Evolutionary conservation across 64 coral and sea anemone genomes (phyloP).

Genomic region (Pachyseris speciosa): DNA sequence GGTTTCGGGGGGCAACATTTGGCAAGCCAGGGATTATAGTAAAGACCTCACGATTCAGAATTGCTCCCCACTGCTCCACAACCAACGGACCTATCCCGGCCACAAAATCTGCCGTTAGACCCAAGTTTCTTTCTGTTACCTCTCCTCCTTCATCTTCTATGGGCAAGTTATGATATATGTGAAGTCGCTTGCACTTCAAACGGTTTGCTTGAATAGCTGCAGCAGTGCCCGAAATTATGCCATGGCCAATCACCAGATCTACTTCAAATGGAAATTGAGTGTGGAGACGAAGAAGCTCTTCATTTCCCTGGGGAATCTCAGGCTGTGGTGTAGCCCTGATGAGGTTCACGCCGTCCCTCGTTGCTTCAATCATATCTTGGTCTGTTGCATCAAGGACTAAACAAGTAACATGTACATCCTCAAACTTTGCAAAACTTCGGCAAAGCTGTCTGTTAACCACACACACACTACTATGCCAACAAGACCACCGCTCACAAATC

Average conservation of each 20-base stretch:
- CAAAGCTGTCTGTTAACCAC: conserved; percentile 45
- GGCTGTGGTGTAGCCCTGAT: conserved; percentile 28
- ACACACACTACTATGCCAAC: conserved; percentile 41
- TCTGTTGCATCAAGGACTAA: conserved; percentile 31
- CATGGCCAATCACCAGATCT: conserved; percentile 76
- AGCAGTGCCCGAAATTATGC: conserved; percentile 53
- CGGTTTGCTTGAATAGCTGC: conserved; percentile 48
- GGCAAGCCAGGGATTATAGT: conserved; percentile 74
- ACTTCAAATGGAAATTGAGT: conserved; percentile 45
- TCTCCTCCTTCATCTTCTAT: conserved; percentile 16
- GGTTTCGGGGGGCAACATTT: conserved; percentile 27
- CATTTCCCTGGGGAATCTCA: conserved; percentile 12
- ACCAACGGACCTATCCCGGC: conserved; percentile 47
- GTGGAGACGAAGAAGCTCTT: conserved; percentile 42
- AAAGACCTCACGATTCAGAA: conserved; percentile 66
- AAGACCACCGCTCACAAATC: conserved; percentile 28
- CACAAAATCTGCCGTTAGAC: conserved; percentile 59
- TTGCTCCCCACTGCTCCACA: conserved; percentile 56
- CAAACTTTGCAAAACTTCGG: conserved; percentile 23
- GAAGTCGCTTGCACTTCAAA: conserved; percentile 47
- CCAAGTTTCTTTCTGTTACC: conserved; percentile 27
- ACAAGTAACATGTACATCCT: conserved; percentile 46
- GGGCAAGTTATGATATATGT: conserved; percentile 65
- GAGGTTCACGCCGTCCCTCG: conserved; percentile 43
- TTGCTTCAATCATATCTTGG: conserved; percentile 49